Conservation (phyloP, 2,888 invertebrate genomes). For the Eueremaeus valkanovi region DNA sequence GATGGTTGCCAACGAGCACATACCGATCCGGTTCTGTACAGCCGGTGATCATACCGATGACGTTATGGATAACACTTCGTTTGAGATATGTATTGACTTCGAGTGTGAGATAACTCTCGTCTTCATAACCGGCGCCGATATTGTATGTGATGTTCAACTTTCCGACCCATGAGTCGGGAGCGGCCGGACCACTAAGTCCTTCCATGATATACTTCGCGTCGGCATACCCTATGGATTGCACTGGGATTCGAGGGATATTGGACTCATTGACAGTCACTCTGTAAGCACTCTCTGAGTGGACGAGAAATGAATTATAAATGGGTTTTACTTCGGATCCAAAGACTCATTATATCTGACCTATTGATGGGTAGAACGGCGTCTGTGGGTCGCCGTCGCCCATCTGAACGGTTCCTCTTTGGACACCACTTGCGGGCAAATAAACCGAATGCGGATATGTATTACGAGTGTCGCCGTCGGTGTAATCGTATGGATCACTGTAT, state of each 20-base stretch:
- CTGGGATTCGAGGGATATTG: conserved; percentile 41
- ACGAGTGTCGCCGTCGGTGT: not conserved
- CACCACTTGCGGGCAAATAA: conserved; percentile 16
- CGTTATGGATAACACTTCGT: conserved; percentile 49
- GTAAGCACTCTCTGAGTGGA: conserved; percentile 23
- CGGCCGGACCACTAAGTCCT: conserved; percentile 41
- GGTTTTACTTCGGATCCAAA: too few relatives aligned
- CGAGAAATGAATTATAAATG: too few relatives aligned
- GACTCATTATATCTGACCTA: not conserved
- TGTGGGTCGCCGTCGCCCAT: not conserved
- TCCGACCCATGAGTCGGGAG: conserved; percentile 44
- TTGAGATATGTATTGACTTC: conserved; percentile 41
- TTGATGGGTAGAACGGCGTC: conserved; percentile 16
- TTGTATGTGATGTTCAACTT: conserved; percentile 43
- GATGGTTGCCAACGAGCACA: conserved; percentile 57
- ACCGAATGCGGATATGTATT: conserved; percentile 17
- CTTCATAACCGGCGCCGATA: conserved; percentile 44
- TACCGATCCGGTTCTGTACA: conserved; percentile 53
- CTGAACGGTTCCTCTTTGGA: conserved; percentile 2
- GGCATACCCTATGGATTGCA: conserved; percentile 46
- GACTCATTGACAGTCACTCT: not conserved
- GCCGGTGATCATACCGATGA: conserved; percentile 50
- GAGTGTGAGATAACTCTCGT: conserved; percentile 34
- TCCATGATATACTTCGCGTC: conserved; percentile 45
- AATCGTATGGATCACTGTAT: conserved; percentile 20